phyloP scores from a whole-genome alignment of 1,140 invertebrate genomes.

The Leptopilina clavipes region DNA sequence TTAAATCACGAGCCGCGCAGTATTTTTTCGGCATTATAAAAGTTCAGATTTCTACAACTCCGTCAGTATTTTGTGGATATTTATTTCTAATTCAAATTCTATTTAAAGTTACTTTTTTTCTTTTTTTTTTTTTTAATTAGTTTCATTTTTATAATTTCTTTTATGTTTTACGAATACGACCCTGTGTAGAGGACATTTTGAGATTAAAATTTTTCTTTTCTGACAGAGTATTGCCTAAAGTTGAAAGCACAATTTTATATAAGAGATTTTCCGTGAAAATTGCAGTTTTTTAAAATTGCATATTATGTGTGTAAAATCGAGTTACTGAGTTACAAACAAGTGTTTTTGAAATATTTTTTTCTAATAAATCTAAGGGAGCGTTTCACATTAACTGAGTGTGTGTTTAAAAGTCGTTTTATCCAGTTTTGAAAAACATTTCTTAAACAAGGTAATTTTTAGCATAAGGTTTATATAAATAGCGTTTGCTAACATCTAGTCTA shows the following conservation, averaged over 20 bases:
- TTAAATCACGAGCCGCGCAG: not conserved
- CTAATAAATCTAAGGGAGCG: conserved; percentile 38
- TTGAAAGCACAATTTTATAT: conserved; percentile 22
- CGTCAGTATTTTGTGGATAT: not conserved
- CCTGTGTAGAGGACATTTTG: not conserved
- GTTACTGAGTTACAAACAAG: conserved; percentile 65
- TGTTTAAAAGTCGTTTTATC: conserved; percentile 60
- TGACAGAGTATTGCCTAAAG: not conserved
- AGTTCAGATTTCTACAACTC: not conserved
- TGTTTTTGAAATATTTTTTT: conserved; percentile 37
- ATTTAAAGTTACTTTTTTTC: not conserved
- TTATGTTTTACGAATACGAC: conserved; percentile 5
- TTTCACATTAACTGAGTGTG: conserved; percentile 41
- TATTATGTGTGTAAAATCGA: conserved; percentile 50
- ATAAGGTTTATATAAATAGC: conserved; percentile 25
- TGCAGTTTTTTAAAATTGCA: conserved; percentile 40
- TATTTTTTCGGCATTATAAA: not conserved
- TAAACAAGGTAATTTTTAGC: conserved; percentile 21
- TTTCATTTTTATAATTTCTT: not conserved
- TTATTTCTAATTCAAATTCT: not conserved
- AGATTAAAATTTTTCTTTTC: not conserved
- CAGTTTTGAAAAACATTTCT: conserved; percentile 53
- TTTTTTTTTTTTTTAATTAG: not conserved
- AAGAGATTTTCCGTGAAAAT: conserved; percentile 9
- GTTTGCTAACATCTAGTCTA: not conserved